phyloP scores from a whole-genome alignment of 64 coral and sea anemone species.

The Montipora foliosa region DNA sequence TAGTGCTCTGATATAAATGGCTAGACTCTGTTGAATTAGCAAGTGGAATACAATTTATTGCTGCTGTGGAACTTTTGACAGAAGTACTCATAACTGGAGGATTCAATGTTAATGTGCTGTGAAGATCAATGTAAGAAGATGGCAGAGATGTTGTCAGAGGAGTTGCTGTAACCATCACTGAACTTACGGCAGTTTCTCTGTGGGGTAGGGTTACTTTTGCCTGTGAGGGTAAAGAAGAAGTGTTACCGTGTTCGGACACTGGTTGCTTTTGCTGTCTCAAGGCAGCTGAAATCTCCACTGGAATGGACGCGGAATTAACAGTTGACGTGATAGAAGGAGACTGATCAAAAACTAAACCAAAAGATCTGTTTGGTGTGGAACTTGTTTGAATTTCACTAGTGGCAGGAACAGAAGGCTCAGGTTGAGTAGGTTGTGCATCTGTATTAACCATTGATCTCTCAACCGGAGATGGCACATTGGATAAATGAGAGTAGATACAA shows the following conservation, averaged over 20 bases:
- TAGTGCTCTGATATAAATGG: background rate
- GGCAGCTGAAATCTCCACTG: background rate
- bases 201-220: background rate
- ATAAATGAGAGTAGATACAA: background rate
- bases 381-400: background rate
- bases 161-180: background rate
- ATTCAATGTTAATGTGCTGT: background rate
- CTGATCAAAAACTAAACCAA: background rate
- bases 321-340: background rate
- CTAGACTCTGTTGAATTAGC: background rate
- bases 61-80: background rate
- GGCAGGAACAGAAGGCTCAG: background rate
- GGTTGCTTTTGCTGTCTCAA: background rate
- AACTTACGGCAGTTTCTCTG: background rate
- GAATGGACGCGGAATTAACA: background rate
- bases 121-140: background rate
- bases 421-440: background rate
- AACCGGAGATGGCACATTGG: background rate
- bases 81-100: background rate
- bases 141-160: background rate
- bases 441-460: background rate
- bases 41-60: background rate
- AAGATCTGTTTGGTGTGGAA: background rate
- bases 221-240: background rate
- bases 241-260: background rate